Conservation (phyloP, 2,797 vertebrate species). For the Simalia tracyae region DNA sequence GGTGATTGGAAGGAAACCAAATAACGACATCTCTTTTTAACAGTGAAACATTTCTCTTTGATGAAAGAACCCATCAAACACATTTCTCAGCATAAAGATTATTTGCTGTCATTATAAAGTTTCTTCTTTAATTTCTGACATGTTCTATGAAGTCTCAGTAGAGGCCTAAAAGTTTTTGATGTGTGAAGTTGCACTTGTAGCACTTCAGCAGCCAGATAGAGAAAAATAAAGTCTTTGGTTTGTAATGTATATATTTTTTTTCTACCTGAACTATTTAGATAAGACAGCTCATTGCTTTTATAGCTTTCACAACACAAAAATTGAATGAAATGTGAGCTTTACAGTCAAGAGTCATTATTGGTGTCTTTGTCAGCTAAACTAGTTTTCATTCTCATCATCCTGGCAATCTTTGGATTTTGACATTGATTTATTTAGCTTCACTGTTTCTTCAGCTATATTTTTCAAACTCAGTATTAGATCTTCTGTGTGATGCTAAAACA, state of each 20-base stretch:
- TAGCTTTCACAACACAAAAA: conserved; percentile 32
- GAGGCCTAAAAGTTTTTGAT: background rate
- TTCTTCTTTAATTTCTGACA: conserved; percentile 11
- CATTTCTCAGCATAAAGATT: conserved; percentile 20
- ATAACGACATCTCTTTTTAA: background rate
- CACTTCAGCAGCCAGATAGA: conserved; percentile 15
- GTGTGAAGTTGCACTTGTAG: background rate
- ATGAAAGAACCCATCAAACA: background rate
- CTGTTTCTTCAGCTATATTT: conserved; percentile 27
- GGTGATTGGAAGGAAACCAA: background rate
- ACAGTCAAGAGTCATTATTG: background rate
- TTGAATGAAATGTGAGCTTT: conserved; percentile 44
- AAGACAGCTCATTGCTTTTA: background rate
- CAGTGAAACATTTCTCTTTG: background rate
- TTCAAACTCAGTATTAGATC: background rate
- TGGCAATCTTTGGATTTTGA: conserved; percentile 28
- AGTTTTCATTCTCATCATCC: conserved; percentile 38
- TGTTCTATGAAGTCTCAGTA: conserved; percentile 1
- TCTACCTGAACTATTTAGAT: conserved; percentile 32
- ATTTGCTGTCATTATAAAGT: background rate
- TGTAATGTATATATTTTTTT: conserved; percentile 26
- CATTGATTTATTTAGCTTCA: conserved; percentile 37
- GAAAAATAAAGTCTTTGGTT: background rate
- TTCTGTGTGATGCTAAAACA: conserved; percentile 29
- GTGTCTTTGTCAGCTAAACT: conserved; percentile 19